Evolutionary conservation across 1,140 invertebrate genomes (phyloP).

Genomic region (Drosophila lacteicornis): DNA sequence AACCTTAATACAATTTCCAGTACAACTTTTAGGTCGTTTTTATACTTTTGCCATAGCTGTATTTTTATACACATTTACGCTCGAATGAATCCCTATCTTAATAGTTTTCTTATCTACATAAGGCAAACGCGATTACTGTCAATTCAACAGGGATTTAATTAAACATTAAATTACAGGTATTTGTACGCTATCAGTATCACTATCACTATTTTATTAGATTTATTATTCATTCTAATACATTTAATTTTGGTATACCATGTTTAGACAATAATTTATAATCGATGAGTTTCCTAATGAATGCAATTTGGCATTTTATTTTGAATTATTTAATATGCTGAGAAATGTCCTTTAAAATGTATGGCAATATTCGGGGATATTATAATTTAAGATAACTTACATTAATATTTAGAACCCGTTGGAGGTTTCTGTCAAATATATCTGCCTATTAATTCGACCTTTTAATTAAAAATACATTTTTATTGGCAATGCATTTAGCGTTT

Average conservation of each 20-base stretch:
- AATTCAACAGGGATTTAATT: slow-evolving; percentile 12
- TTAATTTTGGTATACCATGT: background rate
- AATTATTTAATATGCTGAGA: background rate
- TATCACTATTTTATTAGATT: background rate
- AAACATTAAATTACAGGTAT: background rate
- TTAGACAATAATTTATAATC: background rate
- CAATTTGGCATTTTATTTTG: too few relatives aligned
- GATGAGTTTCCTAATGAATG: background rate
- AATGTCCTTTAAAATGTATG: background rate
- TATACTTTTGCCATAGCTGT: background rate
- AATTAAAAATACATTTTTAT: background rate
- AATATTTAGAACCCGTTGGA: background rate
- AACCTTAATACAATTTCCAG: too few relatives aligned
- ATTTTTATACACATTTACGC: background rate
- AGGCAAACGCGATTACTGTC: slow-evolving; percentile 2
- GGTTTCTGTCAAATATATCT: background rate
- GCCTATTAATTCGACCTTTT: background rate
- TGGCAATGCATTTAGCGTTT: background rate
- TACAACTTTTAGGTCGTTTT: background rate
- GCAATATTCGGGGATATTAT: too few relatives aligned
- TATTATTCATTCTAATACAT: too few relatives aligned
- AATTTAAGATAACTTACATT: too few relatives aligned
- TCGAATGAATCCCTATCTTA: background rate
- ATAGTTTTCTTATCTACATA: slow-evolving; percentile 13
- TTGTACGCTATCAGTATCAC: background rate